These are phyloP conservation scores for Dendronephthya gigantea DNA, from an alignment of 64 coral and sea anemone genomes.

Conservation along the genomic window DNA sequence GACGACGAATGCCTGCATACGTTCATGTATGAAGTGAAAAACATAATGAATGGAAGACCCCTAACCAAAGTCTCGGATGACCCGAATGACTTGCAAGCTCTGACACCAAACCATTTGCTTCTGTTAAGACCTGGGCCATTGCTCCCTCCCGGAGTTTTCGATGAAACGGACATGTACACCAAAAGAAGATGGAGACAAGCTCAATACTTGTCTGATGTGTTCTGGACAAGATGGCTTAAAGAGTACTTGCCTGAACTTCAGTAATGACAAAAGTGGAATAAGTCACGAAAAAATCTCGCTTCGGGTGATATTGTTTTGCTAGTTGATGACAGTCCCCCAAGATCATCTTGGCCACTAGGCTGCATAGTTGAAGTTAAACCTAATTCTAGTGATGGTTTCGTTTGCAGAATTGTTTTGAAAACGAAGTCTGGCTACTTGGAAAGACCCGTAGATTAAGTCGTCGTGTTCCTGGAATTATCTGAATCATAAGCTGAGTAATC, in stretches of 20 bases:
- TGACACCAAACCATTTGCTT: background rate
- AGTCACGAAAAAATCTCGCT: background rate
- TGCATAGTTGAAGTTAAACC: background rate
- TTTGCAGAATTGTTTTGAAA: background rate
- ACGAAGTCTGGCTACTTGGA: background rate
- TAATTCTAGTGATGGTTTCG: background rate
- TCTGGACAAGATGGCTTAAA: background rate
- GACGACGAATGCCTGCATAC: background rate
- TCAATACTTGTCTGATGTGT: background rate
- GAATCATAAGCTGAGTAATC: background rate
- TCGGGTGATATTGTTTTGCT: background rate
- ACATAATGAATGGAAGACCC: background rate
- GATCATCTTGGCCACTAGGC: background rate
- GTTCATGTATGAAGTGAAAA: background rate
- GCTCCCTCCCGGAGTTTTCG: background rate
- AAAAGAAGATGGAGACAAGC: background rate
- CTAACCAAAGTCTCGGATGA: background rate
- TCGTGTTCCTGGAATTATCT: background rate
- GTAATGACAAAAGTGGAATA: background rate
- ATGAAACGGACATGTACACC: background rate
- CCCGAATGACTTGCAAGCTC: background rate
- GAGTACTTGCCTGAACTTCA: slow-evolving; percentile 6
- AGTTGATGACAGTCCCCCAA: background rate
- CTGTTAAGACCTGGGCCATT: background rate
- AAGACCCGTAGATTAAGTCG: background rate